Conservation (phyloP, 1,140 invertebrate species). For the Drosophila lowei region DNA sequence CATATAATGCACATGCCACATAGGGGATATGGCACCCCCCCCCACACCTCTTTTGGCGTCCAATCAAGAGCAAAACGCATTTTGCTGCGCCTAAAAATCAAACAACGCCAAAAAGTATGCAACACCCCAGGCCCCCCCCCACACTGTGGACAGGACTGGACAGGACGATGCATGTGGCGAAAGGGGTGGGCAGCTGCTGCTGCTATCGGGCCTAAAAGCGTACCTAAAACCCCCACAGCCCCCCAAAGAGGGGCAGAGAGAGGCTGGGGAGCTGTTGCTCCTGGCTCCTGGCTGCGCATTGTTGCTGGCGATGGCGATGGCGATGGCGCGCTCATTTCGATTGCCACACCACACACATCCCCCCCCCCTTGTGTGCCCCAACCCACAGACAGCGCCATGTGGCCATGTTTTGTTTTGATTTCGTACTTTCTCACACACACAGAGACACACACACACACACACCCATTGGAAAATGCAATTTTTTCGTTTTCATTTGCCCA, state of each 20-base stretch:
- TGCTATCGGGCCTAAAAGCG: conserved; percentile 49
- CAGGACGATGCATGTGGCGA: not conserved
- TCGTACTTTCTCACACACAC: conserved; percentile 47
- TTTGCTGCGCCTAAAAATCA: conserved; percentile 79
- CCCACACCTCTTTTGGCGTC: conserved; percentile 16
- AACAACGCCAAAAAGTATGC: conserved; percentile 78
- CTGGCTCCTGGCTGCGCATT: conserved; percentile 50
- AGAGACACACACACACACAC: conserved; percentile 16
- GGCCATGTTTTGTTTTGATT: conserved; percentile 74
- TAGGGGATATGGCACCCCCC: not conserved
- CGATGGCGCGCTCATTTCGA: conserved; percentile 48
- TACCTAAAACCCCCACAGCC: conserved; percentile 43
- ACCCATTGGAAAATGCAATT: conserved; percentile 61
- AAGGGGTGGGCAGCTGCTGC: not conserved
- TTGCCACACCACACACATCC: conserved; percentile 20
- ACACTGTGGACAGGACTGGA: conserved; percentile 4
- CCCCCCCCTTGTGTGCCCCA: not conserved
- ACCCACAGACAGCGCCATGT: conserved; percentile 50
- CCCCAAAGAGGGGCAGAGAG: conserved; percentile 2
- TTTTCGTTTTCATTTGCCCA: conserved; percentile 75
- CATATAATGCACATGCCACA: conserved; percentile 6
- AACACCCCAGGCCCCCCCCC: conserved; percentile 35
- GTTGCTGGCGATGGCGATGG: conserved; percentile 17
- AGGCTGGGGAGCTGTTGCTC: conserved; percentile 61
- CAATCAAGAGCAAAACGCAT: conserved; percentile 72